These are phyloP conservation scores for Hybognathus amarus DNA, from an alignment of 2,797 vertebrate species.

Conservation along the genomic window DNA sequence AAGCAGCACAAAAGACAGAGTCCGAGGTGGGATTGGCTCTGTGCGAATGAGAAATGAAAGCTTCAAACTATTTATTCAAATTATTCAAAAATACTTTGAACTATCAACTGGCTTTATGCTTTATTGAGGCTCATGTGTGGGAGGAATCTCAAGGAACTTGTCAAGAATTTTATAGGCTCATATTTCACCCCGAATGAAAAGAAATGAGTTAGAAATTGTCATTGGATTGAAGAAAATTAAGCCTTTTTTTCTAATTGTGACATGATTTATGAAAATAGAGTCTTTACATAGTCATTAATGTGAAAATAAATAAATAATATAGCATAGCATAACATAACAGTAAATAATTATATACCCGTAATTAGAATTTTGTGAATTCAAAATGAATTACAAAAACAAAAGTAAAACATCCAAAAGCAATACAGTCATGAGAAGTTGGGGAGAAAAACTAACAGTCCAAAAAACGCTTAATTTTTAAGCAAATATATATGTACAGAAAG, in stretches of 20 bases:
- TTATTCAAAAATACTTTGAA: conserved; percentile 37
- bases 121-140: neutral
- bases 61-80: neutral
- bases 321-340: too few species aligned
- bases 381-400: too few species aligned
- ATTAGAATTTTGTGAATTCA: too few species aligned
- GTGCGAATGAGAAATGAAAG: conserved; percentile 72
- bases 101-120: conserved; percentile 59
- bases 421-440: neutral
- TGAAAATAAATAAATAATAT: rapidly evolving
- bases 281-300: neutral
- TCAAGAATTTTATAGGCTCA: neutral
- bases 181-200: neutral
- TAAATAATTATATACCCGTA: too few species aligned
- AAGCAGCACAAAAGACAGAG: conserved; percentile 54
- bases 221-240: neutral
- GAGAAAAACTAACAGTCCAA: neutral
- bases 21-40: conserved; percentile 85
- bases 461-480: neutral
- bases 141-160: neutral
- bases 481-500: too few species aligned
- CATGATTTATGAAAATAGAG: neutral
- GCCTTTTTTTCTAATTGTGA: neutral
- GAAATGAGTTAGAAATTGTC: neutral
- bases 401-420: too few species aligned